Evolutionary conservation across 1,140 invertebrate species (phyloP).

Genomic region (Drosophila novamexicana): DNA sequence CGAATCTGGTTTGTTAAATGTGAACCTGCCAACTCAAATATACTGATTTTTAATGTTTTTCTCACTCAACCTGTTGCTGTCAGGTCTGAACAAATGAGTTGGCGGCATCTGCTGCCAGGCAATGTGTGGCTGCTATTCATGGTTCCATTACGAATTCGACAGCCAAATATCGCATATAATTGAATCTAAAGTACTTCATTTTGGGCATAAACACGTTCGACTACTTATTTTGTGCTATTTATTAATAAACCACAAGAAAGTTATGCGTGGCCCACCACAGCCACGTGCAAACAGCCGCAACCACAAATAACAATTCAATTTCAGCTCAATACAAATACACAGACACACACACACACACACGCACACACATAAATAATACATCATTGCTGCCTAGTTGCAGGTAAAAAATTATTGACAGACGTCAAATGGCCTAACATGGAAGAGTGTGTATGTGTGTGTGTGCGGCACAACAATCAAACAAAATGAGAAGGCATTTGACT

Average conservation of each 20-base stretch:
- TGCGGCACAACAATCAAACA: slow-evolving; percentile 60
- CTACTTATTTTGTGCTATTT: slow-evolving; percentile 32
- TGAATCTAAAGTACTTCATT: slow-evolving; percentile 80
- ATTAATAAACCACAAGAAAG: slow-evolving; percentile 61
- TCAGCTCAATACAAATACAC: slow-evolving; percentile 70
- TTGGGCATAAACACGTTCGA: slow-evolving; percentile 73
- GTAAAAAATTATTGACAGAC: slow-evolving; percentile 51
- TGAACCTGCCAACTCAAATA: not conserved
- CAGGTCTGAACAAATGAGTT: slow-evolving; percentile 19
- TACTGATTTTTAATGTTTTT: not conserved
- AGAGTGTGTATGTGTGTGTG: slow-evolving; percentile 16
- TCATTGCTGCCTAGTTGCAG: slow-evolving; percentile 36
- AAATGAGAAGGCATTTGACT: slow-evolving; percentile 73
- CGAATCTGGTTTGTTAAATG: not conserved
- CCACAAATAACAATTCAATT: slow-evolving; percentile 77
- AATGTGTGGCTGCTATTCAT: slow-evolving; percentile 40
- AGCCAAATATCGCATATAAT: slow-evolving; percentile 64
- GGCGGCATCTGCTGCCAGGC: not conserved
- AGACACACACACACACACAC: slow-evolving; percentile 18
- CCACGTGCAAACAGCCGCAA: slow-evolving; percentile 57
- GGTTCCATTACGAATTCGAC: slow-evolving; percentile 56
- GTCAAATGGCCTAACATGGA: slow-evolving; percentile 33
- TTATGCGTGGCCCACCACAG: slow-evolving; percentile 42
- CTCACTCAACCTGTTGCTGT: slow-evolving; percentile 15
- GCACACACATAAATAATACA: slow-evolving; percentile 35